Conservation (phyloP, 1,140 invertebrate species). For the Diorhabda sublineata region DNA sequence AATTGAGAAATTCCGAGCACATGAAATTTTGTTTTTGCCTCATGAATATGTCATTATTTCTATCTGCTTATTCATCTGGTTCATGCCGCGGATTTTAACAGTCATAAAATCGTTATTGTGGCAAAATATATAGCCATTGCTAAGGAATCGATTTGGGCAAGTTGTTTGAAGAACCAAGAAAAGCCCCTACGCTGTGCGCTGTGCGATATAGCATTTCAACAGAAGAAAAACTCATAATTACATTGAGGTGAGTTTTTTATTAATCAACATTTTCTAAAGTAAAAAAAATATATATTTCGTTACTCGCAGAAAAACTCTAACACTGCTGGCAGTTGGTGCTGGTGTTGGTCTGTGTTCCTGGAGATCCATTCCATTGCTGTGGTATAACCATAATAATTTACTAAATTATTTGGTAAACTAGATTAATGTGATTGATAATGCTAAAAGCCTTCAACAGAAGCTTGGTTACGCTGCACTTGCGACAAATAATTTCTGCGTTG, state of each 20-base stretch:
- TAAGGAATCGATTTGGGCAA: too few species aligned
- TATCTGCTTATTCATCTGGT: too few species aligned
- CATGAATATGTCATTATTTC: too few species aligned
- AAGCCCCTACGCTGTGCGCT: neutral
- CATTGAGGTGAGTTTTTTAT: conserved; percentile 35
- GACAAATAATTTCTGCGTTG: conserved; percentile 3
- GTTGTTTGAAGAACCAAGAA: too few species aligned
- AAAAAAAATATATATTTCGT: conserved; percentile 1
- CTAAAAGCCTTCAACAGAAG: neutral
- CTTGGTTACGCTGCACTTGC: neutral
- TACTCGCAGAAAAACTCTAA: conserved; percentile 5
- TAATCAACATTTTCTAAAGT: conserved; percentile 17
- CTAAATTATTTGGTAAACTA: neutral
- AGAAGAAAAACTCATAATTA: conserved; percentile 38
- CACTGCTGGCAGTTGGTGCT: conserved; percentile 3
- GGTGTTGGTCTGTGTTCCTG: neutral
- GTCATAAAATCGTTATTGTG: too few species aligned
- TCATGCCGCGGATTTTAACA: too few species aligned
- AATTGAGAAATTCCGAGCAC: too few species aligned
- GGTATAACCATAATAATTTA: neutral
- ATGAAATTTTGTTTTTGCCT: too few species aligned
- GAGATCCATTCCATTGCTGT: neutral
- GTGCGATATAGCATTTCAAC: conserved; percentile 33
- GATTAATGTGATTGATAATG: neutral
- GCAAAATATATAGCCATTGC: too few species aligned